Evolutionary conservation across 2,888 invertebrate species (phyloP).

Genomic region (Apodemia zela): DNA sequence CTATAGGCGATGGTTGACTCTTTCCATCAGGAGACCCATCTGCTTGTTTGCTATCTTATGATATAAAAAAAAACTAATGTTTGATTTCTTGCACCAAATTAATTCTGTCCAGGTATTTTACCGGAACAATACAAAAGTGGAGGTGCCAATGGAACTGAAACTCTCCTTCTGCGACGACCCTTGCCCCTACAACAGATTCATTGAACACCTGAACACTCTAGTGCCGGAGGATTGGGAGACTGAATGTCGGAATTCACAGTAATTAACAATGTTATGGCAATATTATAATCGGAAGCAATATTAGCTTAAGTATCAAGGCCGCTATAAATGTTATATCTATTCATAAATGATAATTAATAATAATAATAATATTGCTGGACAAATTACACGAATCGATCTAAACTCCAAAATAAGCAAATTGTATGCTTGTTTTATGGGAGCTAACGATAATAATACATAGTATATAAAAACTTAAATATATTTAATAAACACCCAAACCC

Average conservation of each 20-base stretch:
- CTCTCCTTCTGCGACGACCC: constrained; percentile 83
- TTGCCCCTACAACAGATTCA: constrained; percentile 82
- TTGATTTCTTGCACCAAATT: no score
- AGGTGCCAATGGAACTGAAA: constrained; percentile 77
- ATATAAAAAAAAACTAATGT: no score
- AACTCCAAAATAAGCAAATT: no score
- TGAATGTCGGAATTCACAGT: constrained; percentile 77
- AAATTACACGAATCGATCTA: no score
- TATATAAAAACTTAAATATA: no score
- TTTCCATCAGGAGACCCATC: no score
- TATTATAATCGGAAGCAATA: constrained; percentile 5
- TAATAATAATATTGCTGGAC: no score
- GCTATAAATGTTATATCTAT: background rate
- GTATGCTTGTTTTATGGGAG: no score
- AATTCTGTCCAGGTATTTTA: constrained; percentile 81
- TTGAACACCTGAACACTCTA: constrained; percentile 71
- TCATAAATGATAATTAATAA: background rate
- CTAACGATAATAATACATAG: no score
- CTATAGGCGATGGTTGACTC: no score
- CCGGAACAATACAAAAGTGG: constrained; percentile 81
- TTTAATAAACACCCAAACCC: no score
- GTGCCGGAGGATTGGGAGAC: constrained; percentile 84
- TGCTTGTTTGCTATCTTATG: no score
- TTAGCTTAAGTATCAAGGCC: constrained; percentile 1
- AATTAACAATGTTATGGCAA: background rate